Evolutionary conservation across 2,888 invertebrate genomes (phyloP), one percentile per base, ranked within the genome.

Genomic region (Flexamia atlantica): DNA sequence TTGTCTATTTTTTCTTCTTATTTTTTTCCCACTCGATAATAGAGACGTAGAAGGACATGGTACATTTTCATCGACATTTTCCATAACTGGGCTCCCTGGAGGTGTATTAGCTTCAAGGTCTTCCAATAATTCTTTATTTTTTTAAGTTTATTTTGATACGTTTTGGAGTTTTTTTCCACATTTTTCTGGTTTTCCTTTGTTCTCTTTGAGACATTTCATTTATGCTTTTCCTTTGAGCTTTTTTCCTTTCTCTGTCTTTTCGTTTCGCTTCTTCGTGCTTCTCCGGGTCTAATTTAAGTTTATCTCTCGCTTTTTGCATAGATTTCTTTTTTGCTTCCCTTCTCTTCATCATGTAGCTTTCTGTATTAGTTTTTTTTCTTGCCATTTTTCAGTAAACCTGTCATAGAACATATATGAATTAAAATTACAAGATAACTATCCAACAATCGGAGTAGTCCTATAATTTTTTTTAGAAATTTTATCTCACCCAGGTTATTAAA

Each of bases 191-290:
- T 76, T 76, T 76, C 40, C 76, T 76, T 76, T 76, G 76, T 76
- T 76, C 76, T 40, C 76, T 76, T 30, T 76, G 36, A 76, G 76
- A 76, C 76, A 76, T 76, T 76, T 76, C 76, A 30, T 76, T 76
- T 76, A 76, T 76, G 76, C 36, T 32, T n/a, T 76, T 76, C 76
- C 76, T 76, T 76, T 76, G 76, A 36, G 32, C 76, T 25, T 76
- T 36, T 76, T 76, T 76, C 40, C 76, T 12, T 20, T 76, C 76
- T 76, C 76, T 76, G 76, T 76, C 76, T 76, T 76, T 76, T 76
- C 17, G 32, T 76, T 76, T 76, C 40, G 40, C 76, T 76, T 76
- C 76, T 40, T 76, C 76, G 12, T 76, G 76, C 76, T 76, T 36
- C 23, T 36, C 76, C 40, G 76, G 76, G 76, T 76, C 76, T 76